Evolutionary conservation across 1,140 invertebrate genomes (phyloP), one percentile per base, ranked within the genome.

Genomic region (Lutraria rhynchaena): DNA sequence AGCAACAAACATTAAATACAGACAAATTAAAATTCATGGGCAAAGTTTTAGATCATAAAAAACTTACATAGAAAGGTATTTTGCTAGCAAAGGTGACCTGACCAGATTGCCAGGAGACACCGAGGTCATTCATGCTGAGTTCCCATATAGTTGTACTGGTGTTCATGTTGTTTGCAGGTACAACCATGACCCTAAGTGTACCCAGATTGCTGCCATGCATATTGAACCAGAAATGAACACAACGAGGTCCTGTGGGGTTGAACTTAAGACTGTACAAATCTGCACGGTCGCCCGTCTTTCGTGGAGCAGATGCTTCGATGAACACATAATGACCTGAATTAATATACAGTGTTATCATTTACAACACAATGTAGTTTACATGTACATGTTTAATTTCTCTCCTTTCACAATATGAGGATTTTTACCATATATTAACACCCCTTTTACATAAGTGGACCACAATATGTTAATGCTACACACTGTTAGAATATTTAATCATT

Each of bases 141-240:
- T 81, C 61, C 86, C 86, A 87, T 13, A 87, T 74, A 27, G 77
- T 84, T 22, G 65, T 57, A 3, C 51, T 41, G 11, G 44, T 58
- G 37, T 70, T 82, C 1, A 37, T 70, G 24, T 61, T 83, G 73
- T 85, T 87, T 19, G 78, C 78, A 7, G 78, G 82, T 19, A 81
- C 65, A 9, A 87, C 53, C 33, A 82, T 87, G 15, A 93, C 88
- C 88, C 90, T 83, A 33, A 92, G 88, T 13, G 60, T 83, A 11
- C 89, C 90, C 27, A 89, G 87, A 15, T 84, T 71, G 11, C 41
- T 29, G 2, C 91, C 91, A 76, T 90, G 88, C 90, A 92, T 92
- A 81, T 87, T 86, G 78, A 87, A 86, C 86, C 94, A 96, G 89
- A 96, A 96, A 15, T 85, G 87, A 0, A 90, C 37, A 76, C 87